Conservation (phyloP, 1,140 invertebrate species). For the Diachasma alloeum region DNA sequence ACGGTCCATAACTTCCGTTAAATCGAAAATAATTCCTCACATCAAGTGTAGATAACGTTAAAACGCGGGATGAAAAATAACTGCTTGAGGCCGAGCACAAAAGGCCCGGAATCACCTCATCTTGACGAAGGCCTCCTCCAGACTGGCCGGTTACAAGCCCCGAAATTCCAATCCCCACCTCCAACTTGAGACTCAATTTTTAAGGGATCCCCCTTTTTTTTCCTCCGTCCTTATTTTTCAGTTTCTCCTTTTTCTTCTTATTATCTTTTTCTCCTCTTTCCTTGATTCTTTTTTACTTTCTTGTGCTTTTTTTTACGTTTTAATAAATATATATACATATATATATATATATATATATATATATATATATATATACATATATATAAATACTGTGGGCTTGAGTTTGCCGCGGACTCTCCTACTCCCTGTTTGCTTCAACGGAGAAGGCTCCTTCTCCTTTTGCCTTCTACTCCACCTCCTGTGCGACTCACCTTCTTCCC, state of each 20-base stretch:
- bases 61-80: not conserved
- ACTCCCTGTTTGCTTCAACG: constrained; percentile 12
- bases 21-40: not conserved
- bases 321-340: not conserved
- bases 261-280: constrained; percentile 26
- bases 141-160: constrained; percentile 61
- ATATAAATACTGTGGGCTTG: not conserved
- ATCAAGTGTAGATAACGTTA: not conserved
- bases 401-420: constrained; percentile 6
- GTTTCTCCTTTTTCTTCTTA: constrained; percentile 33
- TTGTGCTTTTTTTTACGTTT: not conserved
- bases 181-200: constrained; percentile 56
- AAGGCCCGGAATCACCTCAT: constrained; percentile 56
- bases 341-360: not conserved
- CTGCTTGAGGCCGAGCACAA: constrained; percentile 22
- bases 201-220: constrained; percentile 61
- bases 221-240: constrained; percentile 45
- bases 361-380: not conserved
- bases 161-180: constrained; percentile 65
- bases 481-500: constrained; percentile 19
- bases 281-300: not conserved
- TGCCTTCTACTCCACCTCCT: constrained; percentile 16
- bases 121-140: constrained; percentile 62
- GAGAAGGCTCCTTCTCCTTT: constrained; percentile 12
- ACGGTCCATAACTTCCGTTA: constrained; percentile 57